Evolutionary conservation across 2,888 invertebrate genomes (phyloP).

Genomic region (Callosobruchus maculatus): DNA sequence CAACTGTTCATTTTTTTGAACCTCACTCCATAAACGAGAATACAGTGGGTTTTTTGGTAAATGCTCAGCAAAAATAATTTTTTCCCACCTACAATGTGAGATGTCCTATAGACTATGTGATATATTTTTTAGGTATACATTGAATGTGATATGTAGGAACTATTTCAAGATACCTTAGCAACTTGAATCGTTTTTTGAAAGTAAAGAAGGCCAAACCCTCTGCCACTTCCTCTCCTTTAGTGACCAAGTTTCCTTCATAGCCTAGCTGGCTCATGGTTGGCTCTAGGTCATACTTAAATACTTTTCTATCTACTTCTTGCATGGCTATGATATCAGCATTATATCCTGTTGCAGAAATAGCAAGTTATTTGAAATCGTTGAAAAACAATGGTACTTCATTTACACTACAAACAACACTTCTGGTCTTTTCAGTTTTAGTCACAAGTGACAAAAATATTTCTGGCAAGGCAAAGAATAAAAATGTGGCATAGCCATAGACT

Average conservation of each 20-base stretch:
- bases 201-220: constrained; percentile 85
- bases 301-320: constrained; percentile 86
- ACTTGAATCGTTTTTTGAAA: constrained; percentile 63
- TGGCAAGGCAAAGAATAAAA: too few species aligned
- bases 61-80: constrained; percentile 60
- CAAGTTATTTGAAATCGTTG: background rate
- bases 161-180: constrained; percentile 41
- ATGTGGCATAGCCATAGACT: too few species aligned
- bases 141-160: too few species aligned
- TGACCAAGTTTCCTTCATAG: constrained; percentile 61
- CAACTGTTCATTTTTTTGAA: constrained; percentile 58
- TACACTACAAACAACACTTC: background rate
- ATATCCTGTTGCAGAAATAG: constrained; percentile 60
- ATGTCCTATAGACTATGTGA: too few species aligned
- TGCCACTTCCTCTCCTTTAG: constrained; percentile 68
- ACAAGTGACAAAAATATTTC: too few species aligned
- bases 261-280: constrained; percentile 57
- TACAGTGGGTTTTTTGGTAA: constrained; percentile 54
- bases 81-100: constrained; percentile 38
- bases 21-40: constrained; percentile 57
- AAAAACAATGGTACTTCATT: too few species aligned
- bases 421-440: too few species aligned
- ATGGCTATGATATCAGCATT: constrained; percentile 87
- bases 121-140: too few species aligned
- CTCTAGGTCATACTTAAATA: constrained; percentile 66